phyloP scores from a whole-genome alignment of 1,140 invertebrate genomes.

The Centruroides sculpturatus region DNA sequence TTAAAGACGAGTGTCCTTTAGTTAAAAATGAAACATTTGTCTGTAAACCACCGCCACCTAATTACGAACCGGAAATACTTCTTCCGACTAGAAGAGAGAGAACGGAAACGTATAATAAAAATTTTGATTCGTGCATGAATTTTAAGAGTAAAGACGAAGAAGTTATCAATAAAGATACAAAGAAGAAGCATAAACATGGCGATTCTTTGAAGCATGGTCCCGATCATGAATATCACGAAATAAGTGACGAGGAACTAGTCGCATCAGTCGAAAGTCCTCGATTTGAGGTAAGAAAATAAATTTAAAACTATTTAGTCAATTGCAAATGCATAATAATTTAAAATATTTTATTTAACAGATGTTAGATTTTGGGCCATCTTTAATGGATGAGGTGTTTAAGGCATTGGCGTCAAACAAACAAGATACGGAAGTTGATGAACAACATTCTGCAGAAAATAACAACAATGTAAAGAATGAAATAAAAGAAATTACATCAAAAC shows the following conservation, averaged over 20 bases:
- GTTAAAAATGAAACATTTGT: too few species aligned
- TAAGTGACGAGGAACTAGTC: constrained; percentile 65
- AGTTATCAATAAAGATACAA: too few species aligned
- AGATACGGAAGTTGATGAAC: constrained; percentile 12
- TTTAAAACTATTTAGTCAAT: background rate
- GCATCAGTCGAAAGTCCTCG: constrained; percentile 30
- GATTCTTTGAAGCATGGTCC: background rate
- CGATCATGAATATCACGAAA: constrained; percentile 79
- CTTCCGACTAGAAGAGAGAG: too few species aligned
- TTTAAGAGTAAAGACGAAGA: too few species aligned
- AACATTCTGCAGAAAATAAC: constrained; percentile 37
- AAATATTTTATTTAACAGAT: constrained; percentile 34
- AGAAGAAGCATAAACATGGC: too few species aligned
- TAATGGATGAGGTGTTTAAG: constrained; percentile 85
- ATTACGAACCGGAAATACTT: too few species aligned
- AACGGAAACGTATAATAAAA: too few species aligned
- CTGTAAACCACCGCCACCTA: too few species aligned
- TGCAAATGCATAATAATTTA: too few species aligned
- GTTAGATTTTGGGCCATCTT: constrained; percentile 79
- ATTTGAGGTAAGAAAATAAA: constrained; percentile 30
- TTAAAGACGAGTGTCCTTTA: too few species aligned
- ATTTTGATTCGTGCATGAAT: too few species aligned
- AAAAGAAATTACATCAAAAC: constrained; percentile 46
- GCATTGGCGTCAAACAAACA: constrained; percentile 38
- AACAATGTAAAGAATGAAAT: constrained; percentile 55